These are phyloP conservation scores for Pachypanchax playfairii DNA, from an alignment of 2,113 vertebrate species.

Conservation along the genomic window DNA sequence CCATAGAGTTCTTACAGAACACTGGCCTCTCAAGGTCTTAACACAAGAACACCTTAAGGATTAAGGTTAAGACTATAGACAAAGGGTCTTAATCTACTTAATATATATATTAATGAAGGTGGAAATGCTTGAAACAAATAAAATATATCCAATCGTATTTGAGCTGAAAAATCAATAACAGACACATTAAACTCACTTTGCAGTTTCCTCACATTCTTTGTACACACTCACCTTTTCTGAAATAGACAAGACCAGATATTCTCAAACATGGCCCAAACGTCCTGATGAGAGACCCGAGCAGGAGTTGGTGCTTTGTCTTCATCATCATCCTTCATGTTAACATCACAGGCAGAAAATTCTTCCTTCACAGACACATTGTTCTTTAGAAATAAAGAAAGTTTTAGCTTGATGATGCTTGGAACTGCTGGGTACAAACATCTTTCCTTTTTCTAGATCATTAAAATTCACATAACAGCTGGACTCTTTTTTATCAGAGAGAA, in stretches of 20 bases:
- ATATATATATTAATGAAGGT: too few relatives aligned
- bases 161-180: neutral
- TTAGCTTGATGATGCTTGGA: neutral
- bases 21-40: neutral
- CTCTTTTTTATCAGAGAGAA: neutral
- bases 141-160: neutral
- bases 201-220: neutral
- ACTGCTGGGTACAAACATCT: too few relatives aligned
- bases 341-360: constrained; percentile 59
- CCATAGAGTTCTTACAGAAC: neutral
- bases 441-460: too few relatives aligned
- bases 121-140: too few relatives aligned
- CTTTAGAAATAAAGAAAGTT: neutral
- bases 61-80: neutral
- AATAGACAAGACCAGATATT: constrained; percentile 86
- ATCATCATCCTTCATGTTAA: constrained; percentile 69
- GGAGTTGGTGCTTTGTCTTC: constrained; percentile 41
- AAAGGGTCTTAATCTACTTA: neutral
- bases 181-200: neutral
- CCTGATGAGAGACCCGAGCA: constrained; percentile 73
- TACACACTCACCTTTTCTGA: constrained; percentile 82
- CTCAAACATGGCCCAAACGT: constrained; percentile 90
- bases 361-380: neutral
- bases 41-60: neutral
- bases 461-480: neutral